Base-by-base conservation (phyloP, 1,140 invertebrate genomes). In the Rhynchophorus ferrugineus region DNA sequence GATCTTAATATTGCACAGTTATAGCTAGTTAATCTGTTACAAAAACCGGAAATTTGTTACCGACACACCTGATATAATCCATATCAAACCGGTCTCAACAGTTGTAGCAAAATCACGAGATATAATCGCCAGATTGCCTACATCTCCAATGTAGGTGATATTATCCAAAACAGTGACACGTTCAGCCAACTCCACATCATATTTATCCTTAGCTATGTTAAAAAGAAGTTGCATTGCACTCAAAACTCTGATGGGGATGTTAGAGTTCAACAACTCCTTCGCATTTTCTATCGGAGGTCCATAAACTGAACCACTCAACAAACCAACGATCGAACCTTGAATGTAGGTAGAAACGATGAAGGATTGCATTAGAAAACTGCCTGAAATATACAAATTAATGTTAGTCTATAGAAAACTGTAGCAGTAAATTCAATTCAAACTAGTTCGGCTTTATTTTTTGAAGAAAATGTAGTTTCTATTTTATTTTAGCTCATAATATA, bases 51-150 rank as follows among this genome's bases (percentile, higher is more conserved):
- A n/a, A n/a, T n/a, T n/a, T n/a, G n/a, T n/a, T n/a, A n/a, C n/a
- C n/a, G n/a, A n/a, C n/a, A n/a, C n/a, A n/a, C n/a, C n/a, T n/a
- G n/a, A n/a, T n/a, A n/a, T n/a, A n/a, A n/a, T n/a, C n/a, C n/a
- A n/a, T 21, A 16, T 41, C 19, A 39, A 13, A 50, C 48, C 48
- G 29, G 21, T 42, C 19, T 50, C 39, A 2, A 50, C 24, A 34
- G 41, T 43, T 13, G 48, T 50, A 35, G 48, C 48, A 50, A 50
- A 50, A 18, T 43, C 35, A 13, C 36, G 17, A 9, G 33, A 9
- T 1, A 13, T 2, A 0, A 50, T n/a, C 2, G 48, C 48, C 2
- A 50, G n/a, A 5, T 43, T 43, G n/a, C 48, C 48, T 14, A 37
- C 48, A 14, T 50, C 22, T 3, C 34, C 21, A 16, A 20, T 5